Conservation (phyloP, 2,888 invertebrate genomes). For the Trichogramma dendrolimi region DNA sequence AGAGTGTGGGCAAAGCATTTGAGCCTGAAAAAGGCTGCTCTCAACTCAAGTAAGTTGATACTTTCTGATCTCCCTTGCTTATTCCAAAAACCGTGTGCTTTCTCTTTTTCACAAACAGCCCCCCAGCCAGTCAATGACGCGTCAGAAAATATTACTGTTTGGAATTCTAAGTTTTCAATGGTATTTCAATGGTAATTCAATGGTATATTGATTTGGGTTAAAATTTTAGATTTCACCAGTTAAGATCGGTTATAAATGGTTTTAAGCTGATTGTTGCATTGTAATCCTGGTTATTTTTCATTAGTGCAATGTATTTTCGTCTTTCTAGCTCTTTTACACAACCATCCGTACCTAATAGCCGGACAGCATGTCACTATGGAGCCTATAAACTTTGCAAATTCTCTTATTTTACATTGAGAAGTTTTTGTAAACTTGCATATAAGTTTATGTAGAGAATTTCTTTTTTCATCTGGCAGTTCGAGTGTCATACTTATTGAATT, state of each 20-base stretch:
- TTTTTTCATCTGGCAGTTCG: conserved; percentile 18
- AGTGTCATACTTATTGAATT: conserved; percentile 12
- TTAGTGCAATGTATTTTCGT: conserved; percentile 16
- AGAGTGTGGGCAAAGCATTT: too few relatives aligned
- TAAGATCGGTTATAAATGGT: conserved; percentile 4
- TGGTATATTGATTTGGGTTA: neutral
- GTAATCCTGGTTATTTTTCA: conserved; percentile 17
- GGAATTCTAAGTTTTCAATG: neutral
- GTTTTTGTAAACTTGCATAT: conserved; percentile 8
- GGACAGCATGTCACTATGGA: conserved; percentile 22
- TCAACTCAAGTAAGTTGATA: too few relatives aligned
- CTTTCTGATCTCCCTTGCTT: too few relatives aligned
- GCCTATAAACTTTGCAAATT: conserved; percentile 27
- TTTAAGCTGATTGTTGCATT: conserved; percentile 16
- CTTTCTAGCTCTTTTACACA: conserved; percentile 20
- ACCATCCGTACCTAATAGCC: conserved; percentile 21
- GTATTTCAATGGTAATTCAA: conserved; percentile 15
- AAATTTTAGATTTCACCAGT: conserved; percentile 24
- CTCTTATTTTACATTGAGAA: conserved; percentile 18
- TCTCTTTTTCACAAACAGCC: conserved; percentile 17
- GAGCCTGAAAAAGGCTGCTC: too few relatives aligned
- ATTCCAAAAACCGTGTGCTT: conserved; percentile 29
- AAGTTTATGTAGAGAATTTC: neutral
- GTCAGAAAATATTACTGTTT: conserved; percentile 22
- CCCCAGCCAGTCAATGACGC: conserved; percentile 32